A percentile compares a stretch with the other conserved stretches of the same genome.
Conservation (phyloP, 37 sponge, comb jelly and placozoan species). For the Tethya wilhelma region DNA sequence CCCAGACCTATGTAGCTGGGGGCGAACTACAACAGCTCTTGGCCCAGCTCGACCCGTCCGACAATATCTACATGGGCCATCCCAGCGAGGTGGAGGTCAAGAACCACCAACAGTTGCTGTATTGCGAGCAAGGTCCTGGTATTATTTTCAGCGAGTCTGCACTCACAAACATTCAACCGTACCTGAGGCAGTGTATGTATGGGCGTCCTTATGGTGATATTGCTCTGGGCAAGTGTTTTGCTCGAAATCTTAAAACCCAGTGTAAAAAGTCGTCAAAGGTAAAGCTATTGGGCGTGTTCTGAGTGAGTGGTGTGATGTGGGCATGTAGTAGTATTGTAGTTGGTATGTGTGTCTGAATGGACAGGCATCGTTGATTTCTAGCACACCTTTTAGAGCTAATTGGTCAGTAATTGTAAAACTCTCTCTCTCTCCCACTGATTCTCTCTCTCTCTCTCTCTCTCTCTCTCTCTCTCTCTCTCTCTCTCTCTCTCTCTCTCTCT, state of each 20-base stretch:
- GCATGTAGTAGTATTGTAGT: no score
- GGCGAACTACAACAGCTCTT: slow-evolving; percentile 31
- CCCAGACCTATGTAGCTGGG: slow-evolving; percentile 50
- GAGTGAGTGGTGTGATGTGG: background rate
- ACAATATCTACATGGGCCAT: slow-evolving; percentile 68
- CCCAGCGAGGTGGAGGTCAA: no score
- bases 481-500: slow-evolving; percentile 55
- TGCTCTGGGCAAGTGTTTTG: slow-evolving; percentile 65
- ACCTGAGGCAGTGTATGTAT: slow-evolving; percentile 49
- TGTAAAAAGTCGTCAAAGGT: slow-evolving; percentile 32
- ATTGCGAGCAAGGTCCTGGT: slow-evolving; percentile 64
- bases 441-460: slow-evolving; percentile 41
- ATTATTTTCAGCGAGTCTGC: slow-evolving; percentile 60
- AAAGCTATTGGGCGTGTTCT: background rate
- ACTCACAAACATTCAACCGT: slow-evolving; percentile 24
- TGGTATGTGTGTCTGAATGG: no score
- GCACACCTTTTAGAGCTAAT: no score
- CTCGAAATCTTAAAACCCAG: slow-evolving; percentile 38
- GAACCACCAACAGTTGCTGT: no score
- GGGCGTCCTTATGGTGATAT: slow-evolving; percentile 33
- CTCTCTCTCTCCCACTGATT: slow-evolving; percentile 8
- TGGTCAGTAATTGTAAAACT: no score
- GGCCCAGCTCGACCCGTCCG: slow-evolving; percentile 23
- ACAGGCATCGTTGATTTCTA: no score
- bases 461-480: slow-evolving; percentile 61